phyloP scores from a whole-genome alignment of 2,797 vertebrate species.

The Somateria mollissima region DNA sequence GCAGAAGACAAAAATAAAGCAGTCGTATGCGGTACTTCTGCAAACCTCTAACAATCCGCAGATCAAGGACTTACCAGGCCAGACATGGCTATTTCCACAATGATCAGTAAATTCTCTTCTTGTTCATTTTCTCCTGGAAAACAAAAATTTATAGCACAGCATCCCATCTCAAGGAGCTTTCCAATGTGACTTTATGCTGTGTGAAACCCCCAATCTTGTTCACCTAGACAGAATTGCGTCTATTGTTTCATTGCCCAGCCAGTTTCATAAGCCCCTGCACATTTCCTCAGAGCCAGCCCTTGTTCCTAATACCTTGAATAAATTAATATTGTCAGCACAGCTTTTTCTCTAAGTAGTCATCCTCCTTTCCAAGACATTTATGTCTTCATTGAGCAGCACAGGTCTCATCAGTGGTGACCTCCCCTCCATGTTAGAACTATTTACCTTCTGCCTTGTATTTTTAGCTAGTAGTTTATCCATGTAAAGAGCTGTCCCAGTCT shows the following conservation, averaged over 20 bases:
- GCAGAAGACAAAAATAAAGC: not conserved
- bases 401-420: not conserved
- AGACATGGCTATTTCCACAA: not conserved
- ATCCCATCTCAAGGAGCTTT: not conserved
- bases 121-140: not conserved
- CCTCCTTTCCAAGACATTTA: not conserved
- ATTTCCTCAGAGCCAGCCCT: not conserved
- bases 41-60: not conserved
- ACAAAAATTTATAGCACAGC: not conserved
- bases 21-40: not conserved
- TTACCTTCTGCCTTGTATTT: constrained; percentile 3
- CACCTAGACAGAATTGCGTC: not conserved
- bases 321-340: not conserved
- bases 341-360: not conserved
- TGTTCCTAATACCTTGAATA: not conserved
- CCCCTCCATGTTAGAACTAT: not conserved
- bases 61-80: not conserved
- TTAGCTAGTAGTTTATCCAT: not conserved
- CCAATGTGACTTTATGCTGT: not conserved
- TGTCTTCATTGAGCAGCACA: not conserved
- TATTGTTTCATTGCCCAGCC: not conserved
- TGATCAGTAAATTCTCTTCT: not conserved
- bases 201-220: not conserved
- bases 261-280: not conserved
- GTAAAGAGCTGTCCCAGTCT: not conserved